Evolutionary conservation across 1,140 invertebrate genomes (phyloP).

Genomic region (Lucilia sericata): DNA sequence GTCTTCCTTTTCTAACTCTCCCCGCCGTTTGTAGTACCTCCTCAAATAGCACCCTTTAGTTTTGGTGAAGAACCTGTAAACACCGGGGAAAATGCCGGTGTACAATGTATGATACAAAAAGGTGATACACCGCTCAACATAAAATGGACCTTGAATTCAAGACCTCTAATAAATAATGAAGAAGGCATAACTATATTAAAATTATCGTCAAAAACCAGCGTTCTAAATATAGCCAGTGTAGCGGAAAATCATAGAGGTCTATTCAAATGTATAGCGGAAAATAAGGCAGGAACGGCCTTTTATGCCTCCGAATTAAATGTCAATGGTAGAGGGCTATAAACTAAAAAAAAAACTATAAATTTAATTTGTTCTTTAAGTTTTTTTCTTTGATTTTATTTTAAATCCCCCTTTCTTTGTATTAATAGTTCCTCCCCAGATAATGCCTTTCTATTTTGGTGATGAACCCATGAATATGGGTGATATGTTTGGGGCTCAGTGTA

Average conservation of each 20-base stretch:
- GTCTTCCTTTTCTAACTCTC: no score
- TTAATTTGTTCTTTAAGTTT: background rate
- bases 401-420: constrained; percentile 38
- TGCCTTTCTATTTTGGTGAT: constrained; percentile 75
- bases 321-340: constrained; percentile 68
- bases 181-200: constrained; percentile 72
- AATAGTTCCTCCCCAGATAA: constrained; percentile 75
- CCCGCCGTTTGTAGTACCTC: constrained; percentile 59
- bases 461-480: constrained; percentile 73
- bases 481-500: constrained; percentile 74
- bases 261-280: constrained; percentile 76
- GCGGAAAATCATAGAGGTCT: constrained; percentile 71
- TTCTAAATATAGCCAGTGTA: constrained; percentile 73
- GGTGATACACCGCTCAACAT: constrained; percentile 80
- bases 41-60: constrained; percentile 72
- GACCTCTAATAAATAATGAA: constrained; percentile 63
- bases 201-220: constrained; percentile 77
- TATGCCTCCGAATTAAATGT: constrained; percentile 72
- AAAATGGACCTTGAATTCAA: constrained; percentile 72
- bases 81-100: constrained; percentile 80
- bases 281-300: constrained; percentile 71
- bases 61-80: constrained; percentile 80
- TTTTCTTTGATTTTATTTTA: background rate
- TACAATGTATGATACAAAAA: constrained; percentile 79
- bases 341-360: constrained; percentile 9